A percentile compares a stretch with the other conserved stretches of the same genome.
phyloP scores from a whole-genome alignment of 2,888 invertebrate species.

The Incurvaria masculella region DNA sequence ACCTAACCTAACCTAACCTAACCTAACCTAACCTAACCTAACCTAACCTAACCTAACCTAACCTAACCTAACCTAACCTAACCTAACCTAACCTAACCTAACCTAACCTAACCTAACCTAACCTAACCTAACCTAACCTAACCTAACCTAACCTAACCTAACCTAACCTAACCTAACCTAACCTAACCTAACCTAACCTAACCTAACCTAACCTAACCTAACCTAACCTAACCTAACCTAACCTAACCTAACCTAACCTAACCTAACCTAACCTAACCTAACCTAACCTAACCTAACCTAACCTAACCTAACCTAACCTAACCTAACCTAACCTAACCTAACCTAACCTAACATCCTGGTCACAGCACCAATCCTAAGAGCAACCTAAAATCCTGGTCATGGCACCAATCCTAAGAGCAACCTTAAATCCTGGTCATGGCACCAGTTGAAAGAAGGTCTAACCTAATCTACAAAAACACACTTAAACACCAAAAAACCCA shows the following conservation, averaged over 20 bases:
- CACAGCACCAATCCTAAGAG: too few relatives aligned
- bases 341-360: too few relatives aligned
- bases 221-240: slow-evolving; percentile 2
- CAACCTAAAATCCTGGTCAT: too few relatives aligned
- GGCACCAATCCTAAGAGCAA: too few relatives aligned
- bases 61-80: slow-evolving; percentile 15
- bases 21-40: slow-evolving; percentile 14
- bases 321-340: slow-evolving; percentile 4
- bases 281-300: slow-evolving; percentile 2
- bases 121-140: slow-evolving; percentile 8
- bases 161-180: slow-evolving; percentile 8
- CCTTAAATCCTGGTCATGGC: too few relatives aligned
- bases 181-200: slow-evolving; percentile 8
- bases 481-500: too few relatives aligned
- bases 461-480: too few relatives aligned
- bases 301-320: slow-evolving; percentile 1
- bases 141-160: slow-evolving; percentile 8
- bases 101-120: slow-evolving; percentile 8
- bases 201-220: slow-evolving; percentile 3
- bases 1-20: slow-evolving; percentile 10
- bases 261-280: slow-evolving; percentile 2
- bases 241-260: slow-evolving; percentile 2
- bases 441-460: too few relatives aligned
- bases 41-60: slow-evolving; percentile 16
- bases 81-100: slow-evolving; percentile 12